Evolutionary conservation across 2,888 invertebrate genomes (phyloP).

Genomic region (Drosophila subsilvestris): DNA sequence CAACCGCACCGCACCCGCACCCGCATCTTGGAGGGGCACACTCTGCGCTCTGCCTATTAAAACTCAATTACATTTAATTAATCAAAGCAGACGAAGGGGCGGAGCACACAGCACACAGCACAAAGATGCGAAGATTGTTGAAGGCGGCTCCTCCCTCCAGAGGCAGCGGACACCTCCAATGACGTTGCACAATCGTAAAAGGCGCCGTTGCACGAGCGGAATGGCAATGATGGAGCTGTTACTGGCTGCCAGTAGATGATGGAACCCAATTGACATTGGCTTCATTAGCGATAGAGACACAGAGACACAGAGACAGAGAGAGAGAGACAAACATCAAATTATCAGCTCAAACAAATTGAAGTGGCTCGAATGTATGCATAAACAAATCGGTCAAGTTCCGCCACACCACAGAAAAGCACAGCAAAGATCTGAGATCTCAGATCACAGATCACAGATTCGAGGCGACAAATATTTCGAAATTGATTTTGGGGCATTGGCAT

Average conservation of each 20-base stretch:
- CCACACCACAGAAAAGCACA: background rate
- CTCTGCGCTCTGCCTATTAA: conserved; percentile 61
- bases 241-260: conserved; percentile 1
- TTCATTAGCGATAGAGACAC: conserved; percentile 61
- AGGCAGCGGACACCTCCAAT: conserved; percentile 34
- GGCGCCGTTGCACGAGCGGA: conserved; percentile 17
- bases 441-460: conserved; percentile 25
- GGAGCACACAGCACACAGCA: background rate
- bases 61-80: conserved; percentile 79
- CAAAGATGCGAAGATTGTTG: background rate
- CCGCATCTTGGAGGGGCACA: conserved; percentile 18
- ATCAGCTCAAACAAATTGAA: conserved; percentile 69
- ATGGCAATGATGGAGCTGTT: background rate
- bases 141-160: conserved; percentile 7
- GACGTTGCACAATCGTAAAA: conserved; percentile 63
- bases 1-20: conserved; percentile 46
- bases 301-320: conserved; percentile 18
- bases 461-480: conserved; percentile 54
- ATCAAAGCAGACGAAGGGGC: conserved; percentile 51
- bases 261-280: conserved; percentile 62
- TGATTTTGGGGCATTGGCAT: conserved; percentile 17
- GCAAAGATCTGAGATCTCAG: too few relatives aligned
- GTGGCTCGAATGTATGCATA: conserved; percentile 31
- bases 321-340: conserved; percentile 52
- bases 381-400: conserved; percentile 43